Conservation (phyloP, 2,888 invertebrate genomes). For the Clitarchus hookeri region DNA sequence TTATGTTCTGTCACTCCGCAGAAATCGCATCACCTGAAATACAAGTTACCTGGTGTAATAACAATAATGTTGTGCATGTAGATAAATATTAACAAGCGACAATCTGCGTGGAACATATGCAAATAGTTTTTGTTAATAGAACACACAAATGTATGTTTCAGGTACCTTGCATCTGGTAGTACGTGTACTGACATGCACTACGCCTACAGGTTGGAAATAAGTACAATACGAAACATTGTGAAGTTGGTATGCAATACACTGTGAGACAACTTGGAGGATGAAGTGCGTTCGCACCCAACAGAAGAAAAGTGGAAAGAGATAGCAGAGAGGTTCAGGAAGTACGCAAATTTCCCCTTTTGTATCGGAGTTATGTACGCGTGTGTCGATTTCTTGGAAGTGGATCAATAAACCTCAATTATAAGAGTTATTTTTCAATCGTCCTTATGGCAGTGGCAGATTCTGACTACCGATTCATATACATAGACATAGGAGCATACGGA, state of each 20-base stretch:
- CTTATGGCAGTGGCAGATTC: neutral
- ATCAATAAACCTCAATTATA: no score
- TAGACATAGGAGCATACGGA: neutral
- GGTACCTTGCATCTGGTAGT: conserved; percentile 12
- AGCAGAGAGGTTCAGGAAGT: neutral
- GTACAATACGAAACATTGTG: no score
- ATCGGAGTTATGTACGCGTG: no score
- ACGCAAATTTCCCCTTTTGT: neutral
- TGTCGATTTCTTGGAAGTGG: no score
- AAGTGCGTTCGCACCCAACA: neutral
- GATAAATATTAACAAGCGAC: no score
- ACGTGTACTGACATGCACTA: conserved; percentile 20
- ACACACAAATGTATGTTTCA: neutral
- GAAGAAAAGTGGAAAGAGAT: neutral
- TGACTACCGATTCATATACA: neutral
- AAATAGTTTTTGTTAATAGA: no score
- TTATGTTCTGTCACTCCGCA: no score
- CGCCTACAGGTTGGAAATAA: neutral
- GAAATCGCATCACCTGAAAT: no score
- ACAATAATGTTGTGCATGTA: no score
- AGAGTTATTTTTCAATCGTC: neutral
- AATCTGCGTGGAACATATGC: no score
- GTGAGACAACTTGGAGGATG: conserved; percentile 5
- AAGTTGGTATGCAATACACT: neutral
- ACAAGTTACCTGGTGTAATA: no score